phyloP scores from a whole-genome alignment of 2,797 vertebrate species.

The Chloroceryle inda region DNA sequence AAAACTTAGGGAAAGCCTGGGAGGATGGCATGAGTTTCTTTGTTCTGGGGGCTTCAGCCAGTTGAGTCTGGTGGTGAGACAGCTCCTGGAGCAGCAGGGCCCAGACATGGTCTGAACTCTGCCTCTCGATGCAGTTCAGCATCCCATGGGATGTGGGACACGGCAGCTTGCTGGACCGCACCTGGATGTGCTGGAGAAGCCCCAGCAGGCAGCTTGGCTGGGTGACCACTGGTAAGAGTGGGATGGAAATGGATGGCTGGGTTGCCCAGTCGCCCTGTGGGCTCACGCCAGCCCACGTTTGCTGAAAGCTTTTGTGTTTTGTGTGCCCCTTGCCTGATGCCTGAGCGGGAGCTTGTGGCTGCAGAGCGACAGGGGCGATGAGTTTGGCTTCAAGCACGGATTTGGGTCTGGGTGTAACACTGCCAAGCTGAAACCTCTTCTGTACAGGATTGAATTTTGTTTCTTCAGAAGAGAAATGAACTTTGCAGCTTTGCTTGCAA shows the following conservation, averaged over 20 bases:
- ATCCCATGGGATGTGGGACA: rapidly evolving
- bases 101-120: rapidly evolving
- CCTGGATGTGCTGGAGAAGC: background rate
- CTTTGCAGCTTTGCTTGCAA: background rate
- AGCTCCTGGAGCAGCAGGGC: background rate
- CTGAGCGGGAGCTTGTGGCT: rapidly evolving
- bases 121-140: background rate
- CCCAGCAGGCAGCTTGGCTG: background rate
- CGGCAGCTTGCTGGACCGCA: background rate
- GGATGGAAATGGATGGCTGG: background rate
- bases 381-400: background rate
- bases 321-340: background rate
- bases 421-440: background rate
- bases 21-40: background rate
- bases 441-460: background rate
- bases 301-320: background rate
- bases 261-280: rapidly evolving
- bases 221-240: background rate
- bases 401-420: background rate
- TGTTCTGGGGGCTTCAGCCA: background rate
- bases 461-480: background rate
- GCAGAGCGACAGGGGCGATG: rapidly evolving
- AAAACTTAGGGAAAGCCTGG: background rate
- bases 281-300: background rate
- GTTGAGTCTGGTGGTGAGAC: rapidly evolving